A percentile compares a stretch with the other conserved stretches of the same genome.
Evolutionary conservation across 2,113 vertebrate species (phyloP).

Genomic region (Caracal caracal): DNA sequence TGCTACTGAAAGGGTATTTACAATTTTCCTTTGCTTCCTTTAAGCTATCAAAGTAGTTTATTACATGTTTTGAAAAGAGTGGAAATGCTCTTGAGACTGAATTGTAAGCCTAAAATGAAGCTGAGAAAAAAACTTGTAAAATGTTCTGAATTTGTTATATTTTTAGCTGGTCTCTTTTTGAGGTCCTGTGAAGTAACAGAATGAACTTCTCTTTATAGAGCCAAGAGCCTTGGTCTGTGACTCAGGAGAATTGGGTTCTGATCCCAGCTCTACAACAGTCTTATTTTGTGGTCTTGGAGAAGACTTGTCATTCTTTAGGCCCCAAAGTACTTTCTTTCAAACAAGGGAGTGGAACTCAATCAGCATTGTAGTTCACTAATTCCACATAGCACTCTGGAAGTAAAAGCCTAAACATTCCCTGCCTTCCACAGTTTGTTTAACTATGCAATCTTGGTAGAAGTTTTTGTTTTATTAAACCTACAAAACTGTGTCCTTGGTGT

Average conservation of each 20-base stretch:
- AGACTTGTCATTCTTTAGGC: neutral
- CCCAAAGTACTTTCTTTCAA: neutral
- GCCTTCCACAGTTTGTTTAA: neutral
- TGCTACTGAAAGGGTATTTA: slow-evolving; percentile 93
- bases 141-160: neutral
- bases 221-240: neutral
- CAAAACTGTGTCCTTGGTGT: neutral
- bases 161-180: neutral
- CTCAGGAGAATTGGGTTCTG: neutral
- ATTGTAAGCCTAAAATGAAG: slow-evolving; percentile 4
- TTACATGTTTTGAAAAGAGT: neutral
- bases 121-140: neutral
- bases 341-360: neutral
- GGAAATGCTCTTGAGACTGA: neutral
- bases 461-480: neutral
- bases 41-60: neutral
- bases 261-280: neutral
- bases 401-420: neutral
- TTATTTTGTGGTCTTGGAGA: neutral
- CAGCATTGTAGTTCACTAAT: neutral
- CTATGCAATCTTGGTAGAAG: neutral
- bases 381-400: neutral
- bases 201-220: neutral
- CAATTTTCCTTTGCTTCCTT: slow-evolving; percentile 42
- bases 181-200: neutral